phyloP scores from a whole-genome alignment of 1,140 invertebrate genomes.

The Argopecten irradians region DNA sequence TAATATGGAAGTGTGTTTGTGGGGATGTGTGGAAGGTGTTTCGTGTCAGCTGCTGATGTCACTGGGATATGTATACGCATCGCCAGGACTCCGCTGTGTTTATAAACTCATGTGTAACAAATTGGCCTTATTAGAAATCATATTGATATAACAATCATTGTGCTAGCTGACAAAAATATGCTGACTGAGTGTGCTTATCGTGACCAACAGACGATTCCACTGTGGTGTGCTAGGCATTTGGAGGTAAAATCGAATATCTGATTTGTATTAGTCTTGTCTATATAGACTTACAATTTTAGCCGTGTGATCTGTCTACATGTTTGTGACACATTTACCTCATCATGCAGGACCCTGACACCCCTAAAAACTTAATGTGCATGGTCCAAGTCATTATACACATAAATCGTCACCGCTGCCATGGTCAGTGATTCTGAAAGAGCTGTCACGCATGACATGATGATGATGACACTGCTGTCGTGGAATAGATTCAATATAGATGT shows the following conservation, averaged over 20 bases:
- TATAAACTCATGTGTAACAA: neutral
- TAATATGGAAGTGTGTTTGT: neutral
- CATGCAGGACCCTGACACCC: neutral
- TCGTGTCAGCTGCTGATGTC: neutral
- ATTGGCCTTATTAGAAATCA: neutral
- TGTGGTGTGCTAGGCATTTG: neutral
- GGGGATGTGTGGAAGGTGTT: neutral
- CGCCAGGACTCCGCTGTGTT: neutral
- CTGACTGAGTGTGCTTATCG: neutral
- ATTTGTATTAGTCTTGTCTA: neutral
- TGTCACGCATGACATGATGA: too few species aligned
- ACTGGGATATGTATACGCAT: neutral
- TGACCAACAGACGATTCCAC: neutral
- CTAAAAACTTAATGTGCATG: neutral
- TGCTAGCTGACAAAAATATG: neutral
- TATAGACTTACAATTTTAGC: neutral
- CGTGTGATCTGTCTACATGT: neutral
- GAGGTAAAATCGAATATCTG: neutral
- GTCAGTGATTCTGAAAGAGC: neutral
- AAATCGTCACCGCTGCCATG: neutral
- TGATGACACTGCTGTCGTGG: too few species aligned
- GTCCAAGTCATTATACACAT: neutral
- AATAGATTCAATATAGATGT: too few species aligned
- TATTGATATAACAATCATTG: neutral
- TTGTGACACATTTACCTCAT: neutral